Conservation (phyloP, 2,888 invertebrate genomes). For the Drosophila dives region DNA sequence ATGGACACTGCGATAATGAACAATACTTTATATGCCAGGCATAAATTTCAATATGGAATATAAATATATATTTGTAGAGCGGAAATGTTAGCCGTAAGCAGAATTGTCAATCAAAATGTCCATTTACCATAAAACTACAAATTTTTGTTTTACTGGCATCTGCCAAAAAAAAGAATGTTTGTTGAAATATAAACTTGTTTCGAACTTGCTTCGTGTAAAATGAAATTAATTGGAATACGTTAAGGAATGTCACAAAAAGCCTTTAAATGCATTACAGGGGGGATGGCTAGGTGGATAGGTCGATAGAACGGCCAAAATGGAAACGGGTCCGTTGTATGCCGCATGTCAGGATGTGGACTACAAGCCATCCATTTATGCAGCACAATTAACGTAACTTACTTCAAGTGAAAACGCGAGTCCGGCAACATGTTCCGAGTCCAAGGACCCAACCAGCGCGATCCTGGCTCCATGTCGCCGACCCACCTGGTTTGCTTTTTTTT, state of each 20-base stretch:
- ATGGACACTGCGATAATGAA: not conserved
- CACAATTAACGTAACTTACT: slow-evolving; percentile 70
- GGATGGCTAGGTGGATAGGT: not conserved
- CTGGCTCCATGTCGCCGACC: not conserved
- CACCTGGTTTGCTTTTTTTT: not conserved
- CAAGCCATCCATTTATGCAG: slow-evolving; percentile 76
- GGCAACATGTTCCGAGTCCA: slow-evolving; percentile 17
- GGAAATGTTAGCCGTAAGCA: not conserved
- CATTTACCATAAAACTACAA: not conserved
- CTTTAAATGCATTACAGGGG: slow-evolving; percentile 69
- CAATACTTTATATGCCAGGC: not conserved
- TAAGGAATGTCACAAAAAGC: slow-evolving; percentile 61
- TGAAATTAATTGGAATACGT: slow-evolving; percentile 72
- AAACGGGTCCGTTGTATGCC: slow-evolving; percentile 3
- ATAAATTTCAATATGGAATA: not conserved
- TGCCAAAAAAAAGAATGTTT: slow-evolving; percentile 30
- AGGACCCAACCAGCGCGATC: slow-evolving; percentile 14
- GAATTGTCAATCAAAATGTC: not conserved
- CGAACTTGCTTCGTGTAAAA: slow-evolving; percentile 58
- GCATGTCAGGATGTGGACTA: slow-evolving; percentile 71
- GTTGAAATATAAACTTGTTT: slow-evolving; percentile 23
- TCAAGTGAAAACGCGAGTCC: slow-evolving; percentile 49
- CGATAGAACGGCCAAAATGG: not conserved
- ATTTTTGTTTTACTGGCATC: slow-evolving; percentile 21
- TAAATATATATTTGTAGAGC: not conserved